Base-by-base conservation (phyloP, 2,888 invertebrate species). In the Trissolcus japonicus region DNA sequence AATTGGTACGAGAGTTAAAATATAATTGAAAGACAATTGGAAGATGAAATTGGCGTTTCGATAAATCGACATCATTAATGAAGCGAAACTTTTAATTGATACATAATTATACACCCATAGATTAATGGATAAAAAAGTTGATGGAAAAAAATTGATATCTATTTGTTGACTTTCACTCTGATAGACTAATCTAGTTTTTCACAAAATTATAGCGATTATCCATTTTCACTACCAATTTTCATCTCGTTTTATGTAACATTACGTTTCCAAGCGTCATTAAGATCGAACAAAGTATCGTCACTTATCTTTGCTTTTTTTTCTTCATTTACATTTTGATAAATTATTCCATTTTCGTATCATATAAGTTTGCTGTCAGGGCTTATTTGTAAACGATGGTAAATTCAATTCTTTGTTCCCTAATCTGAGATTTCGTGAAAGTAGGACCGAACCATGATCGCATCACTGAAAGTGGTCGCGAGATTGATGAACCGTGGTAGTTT, bases 391-490 rank as follows among this genome's bases (percentile, higher is more conserved):
- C 46, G n/a, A 14, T 14, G 16, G 14, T 46, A 14, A 4, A 46
- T 46, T 16, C 46, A 46, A 14, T 6, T 46, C 16, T 46, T 46
- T 35, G 35, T 35, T 9, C 9, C 9, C 1, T 9, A 35, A 43
- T 67, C 46, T 53, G 29, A 9, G 17, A 59, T 51, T 54, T 56
- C 43, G 69, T 50, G 69, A 69, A 69, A 69, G 69, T 55, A 7
- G 40, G 13, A 13, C 7, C 21, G 40, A 68, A 50, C 41, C n/a
- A 51, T 4, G 21, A 50, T 61, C 46, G 21, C 21, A n/a, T 41
- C 41, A 41, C n/a, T 60, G 55, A 69, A 69, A 69, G 55, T 17
- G 41, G 14, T 11, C 29, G 21, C n/a, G 6, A 46, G 67, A 61
- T 69, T 55, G 54, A 69, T 69, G 61, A 40, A 61, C 19, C n/a